Evolutionary conservation across 1,140 invertebrate species (phyloP).

Genomic region (Polypedilum pembai): DNA sequence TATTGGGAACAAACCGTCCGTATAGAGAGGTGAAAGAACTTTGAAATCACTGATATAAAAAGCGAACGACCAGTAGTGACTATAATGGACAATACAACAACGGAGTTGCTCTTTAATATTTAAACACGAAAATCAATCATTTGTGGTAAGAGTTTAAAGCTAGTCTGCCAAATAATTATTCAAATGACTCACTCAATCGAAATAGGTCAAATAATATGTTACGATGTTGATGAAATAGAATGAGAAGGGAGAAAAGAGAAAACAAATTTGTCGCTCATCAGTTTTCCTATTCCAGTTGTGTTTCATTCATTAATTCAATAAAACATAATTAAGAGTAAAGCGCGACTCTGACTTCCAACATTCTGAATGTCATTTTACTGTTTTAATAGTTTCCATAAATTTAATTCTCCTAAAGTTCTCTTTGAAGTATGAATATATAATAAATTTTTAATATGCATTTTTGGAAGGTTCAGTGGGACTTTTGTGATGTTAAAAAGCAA

Average conservation of each 20-base stretch:
- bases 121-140: not conserved
- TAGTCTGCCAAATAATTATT: not conserved
- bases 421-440: too few relatives aligned
- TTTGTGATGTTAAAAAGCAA: too few relatives aligned
- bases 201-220: too few relatives aligned
- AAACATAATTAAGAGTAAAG: not conserved
- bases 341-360: not conserved
- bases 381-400: too few relatives aligned
- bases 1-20: not conserved
- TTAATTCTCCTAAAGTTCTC: too few relatives aligned
- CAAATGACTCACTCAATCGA: not conserved
- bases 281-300: not conserved
- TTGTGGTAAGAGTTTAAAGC: not conserved
- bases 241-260: too few relatives aligned
- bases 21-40: conserved; percentile 1
- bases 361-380: too few relatives aligned
- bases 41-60: not conserved
- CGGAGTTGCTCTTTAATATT: too few relatives aligned
- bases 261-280: not conserved
- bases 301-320: conserved; percentile 14
- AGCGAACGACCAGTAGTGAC: not conserved
- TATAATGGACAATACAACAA: too few relatives aligned
- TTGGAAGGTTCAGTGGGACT: too few relatives aligned
- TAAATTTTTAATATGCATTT: too few relatives aligned
- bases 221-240: too few relatives aligned